These are phyloP conservation scores for Drosophila suboccidentalis DNA, from an alignment of 2,888 invertebrate genomes.

Conservation along the genomic window DNA sequence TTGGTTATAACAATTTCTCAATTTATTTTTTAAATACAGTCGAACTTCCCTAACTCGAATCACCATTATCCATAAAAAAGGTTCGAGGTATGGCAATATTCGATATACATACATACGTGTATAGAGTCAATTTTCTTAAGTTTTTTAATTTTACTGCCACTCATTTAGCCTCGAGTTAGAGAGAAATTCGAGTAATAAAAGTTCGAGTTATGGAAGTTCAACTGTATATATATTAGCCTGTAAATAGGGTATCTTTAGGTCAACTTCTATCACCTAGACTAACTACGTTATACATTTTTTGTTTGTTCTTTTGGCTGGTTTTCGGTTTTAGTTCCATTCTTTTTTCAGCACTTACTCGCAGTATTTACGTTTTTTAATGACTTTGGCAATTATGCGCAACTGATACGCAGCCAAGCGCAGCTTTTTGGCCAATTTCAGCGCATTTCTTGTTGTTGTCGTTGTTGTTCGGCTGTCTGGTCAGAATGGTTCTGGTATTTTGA, in stretches of 20 bases:
- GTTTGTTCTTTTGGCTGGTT: conserved; percentile 14
- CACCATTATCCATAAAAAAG: no score
- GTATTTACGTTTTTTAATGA: conserved; percentile 60
- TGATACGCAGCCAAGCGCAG: conserved; percentile 75
- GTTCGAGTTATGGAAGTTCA: no score
- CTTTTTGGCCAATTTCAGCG: conserved; percentile 60
- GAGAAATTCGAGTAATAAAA: no score
- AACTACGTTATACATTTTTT: not conserved
- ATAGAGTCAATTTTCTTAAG: no score
- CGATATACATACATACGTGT: no score
- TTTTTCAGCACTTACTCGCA: conserved; percentile 40
- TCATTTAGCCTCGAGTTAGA: no score
- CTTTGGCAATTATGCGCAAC: conserved; percentile 74
- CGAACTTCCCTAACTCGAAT: no score
- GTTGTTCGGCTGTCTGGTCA: conserved; percentile 28
- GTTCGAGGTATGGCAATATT: no score
- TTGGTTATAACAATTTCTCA: no score
- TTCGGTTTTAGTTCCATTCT: conserved; percentile 27
- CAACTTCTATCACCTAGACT: not conserved
- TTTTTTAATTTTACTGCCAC: no score
- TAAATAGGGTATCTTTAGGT: conserved; percentile 4
- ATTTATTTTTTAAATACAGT: no score
- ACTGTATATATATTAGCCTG: no score
- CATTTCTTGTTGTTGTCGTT: conserved; percentile 30
- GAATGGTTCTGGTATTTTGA: conserved; percentile 66